Percentiles rank a stretch among this genome's conserved stretches.
phyloP scores from a whole-genome alignment of 2,113 vertebrate species.

The Lontra canadensis region DNA sequence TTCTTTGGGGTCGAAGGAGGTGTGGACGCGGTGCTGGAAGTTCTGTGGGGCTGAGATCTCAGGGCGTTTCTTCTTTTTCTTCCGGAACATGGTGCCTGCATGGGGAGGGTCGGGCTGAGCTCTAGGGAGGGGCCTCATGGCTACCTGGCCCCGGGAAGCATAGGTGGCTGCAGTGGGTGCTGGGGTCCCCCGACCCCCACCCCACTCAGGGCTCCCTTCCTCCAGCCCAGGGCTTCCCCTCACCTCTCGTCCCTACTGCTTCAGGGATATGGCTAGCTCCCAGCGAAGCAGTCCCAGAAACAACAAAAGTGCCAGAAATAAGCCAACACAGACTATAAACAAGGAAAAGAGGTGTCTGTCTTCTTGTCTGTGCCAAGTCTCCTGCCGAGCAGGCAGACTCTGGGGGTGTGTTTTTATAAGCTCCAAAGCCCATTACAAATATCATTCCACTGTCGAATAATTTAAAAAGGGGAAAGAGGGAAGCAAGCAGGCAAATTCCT shows the following conservation, averaged over 20 bases:
- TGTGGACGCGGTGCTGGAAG: conserved; percentile 98
- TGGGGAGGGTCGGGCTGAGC: background rate
- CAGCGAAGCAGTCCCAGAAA: conserved; percentile 16
- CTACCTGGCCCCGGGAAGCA: background rate
- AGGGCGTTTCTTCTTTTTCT: conserved; percentile 99
- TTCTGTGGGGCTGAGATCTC: conserved; percentile 98
- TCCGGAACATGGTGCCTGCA: conserved; percentile 93
- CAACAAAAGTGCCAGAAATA: conserved; percentile 7
- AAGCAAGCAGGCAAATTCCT: background rate
- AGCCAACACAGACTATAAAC: conserved; percentile 25
- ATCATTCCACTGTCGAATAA: conserved; percentile 2
- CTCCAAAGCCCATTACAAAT: conserved; percentile 40
- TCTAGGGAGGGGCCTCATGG: fast-evolving
- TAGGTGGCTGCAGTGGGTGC: background rate
- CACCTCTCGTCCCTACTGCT: background rate
- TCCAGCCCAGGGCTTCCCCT: background rate
- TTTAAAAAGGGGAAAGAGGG: background rate
- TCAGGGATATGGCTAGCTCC: conserved; percentile 34
- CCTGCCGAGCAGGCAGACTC: background rate
- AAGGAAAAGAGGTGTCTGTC: conserved; percentile 42
- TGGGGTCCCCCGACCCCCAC: background rate
- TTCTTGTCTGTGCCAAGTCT: background rate
- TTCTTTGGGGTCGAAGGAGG: conserved; percentile 95
- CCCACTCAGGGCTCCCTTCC: background rate
- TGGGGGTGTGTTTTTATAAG: conserved; percentile 48